Conservation (phyloP, 2,888 invertebrate species). For the Theodoxus fluviatilis region DNA sequence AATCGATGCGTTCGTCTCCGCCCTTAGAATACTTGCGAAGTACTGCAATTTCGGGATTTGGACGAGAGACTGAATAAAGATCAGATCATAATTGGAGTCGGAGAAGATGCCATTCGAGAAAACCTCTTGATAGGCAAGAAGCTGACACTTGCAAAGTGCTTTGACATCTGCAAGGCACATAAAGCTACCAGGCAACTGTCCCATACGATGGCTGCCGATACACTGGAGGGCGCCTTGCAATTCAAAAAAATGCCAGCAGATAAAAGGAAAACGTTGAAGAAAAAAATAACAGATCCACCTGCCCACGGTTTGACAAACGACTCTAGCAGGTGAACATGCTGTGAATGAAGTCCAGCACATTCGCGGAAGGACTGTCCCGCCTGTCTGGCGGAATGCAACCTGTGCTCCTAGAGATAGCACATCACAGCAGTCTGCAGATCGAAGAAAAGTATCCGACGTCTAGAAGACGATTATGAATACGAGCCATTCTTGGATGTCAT, state of each 20-base stretch:
- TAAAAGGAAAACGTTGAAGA: not conserved
- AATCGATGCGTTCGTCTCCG: constrained; percentile 8
- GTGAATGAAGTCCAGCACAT: not conserved
- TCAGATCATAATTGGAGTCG: constrained; percentile 6
- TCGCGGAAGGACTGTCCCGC: constrained; percentile 22
- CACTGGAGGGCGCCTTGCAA: not conserved
- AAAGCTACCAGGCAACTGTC: constrained; percentile 14
- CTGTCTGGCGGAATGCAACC: constrained; percentile 11
- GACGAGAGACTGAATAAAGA: constrained; percentile 21
- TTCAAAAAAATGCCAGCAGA: not conserved
- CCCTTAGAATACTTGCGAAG: constrained; percentile 17
- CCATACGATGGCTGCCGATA: constrained; percentile 1
- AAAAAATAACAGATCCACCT: not conserved
- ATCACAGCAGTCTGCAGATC: constrained; percentile 15
- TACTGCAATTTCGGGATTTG: constrained; percentile 1
- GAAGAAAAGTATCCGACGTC: not conserved
- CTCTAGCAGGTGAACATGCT: not conserved
- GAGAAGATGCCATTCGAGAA: not conserved
- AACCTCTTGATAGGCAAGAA: constrained; percentile 21
- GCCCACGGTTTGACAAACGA: too few relatives aligned
- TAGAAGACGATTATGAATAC: not conserved
- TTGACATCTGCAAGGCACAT: constrained; percentile 8
- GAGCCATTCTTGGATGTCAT: not conserved
- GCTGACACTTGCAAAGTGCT: constrained; percentile 14
- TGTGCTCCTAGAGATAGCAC: constrained; percentile 23